These are phyloP conservation scores for Centruroides vittatus DNA, from an alignment of 1,140 invertebrate genomes.

Conservation along the genomic window DNA sequence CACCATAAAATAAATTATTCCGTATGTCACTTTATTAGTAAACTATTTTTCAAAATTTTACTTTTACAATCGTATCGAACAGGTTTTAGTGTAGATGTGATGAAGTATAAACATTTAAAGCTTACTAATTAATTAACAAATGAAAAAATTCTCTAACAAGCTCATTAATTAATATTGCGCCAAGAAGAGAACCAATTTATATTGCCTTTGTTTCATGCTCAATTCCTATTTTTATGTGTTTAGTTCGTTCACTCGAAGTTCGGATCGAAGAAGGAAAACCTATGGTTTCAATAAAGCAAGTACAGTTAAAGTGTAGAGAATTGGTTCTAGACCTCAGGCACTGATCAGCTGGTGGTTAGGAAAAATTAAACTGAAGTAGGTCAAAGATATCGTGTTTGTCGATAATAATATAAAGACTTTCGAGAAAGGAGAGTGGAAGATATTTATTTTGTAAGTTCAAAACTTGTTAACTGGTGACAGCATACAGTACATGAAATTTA, in stretches of 20 bases:
- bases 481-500: constrained; percentile 23
- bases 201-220: neutral
- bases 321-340: constrained; percentile 66
- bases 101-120: too few species aligned
- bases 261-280: constrained; percentile 61
- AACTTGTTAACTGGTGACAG: constrained; percentile 56
- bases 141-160: too few species aligned
- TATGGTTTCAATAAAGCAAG: constrained; percentile 60
- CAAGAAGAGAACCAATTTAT: too few species aligned
- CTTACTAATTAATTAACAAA: too few species aligned
- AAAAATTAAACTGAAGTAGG: constrained; percentile 39
- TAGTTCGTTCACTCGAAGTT: constrained; percentile 73
- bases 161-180: too few species aligned
- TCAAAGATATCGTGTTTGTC: neutral
- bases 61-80: constrained; percentile 3
- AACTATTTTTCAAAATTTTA: too few species aligned
- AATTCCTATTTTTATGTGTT: constrained; percentile 29
- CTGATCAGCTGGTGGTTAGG: constrained; percentile 72
- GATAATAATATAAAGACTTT: neutral
- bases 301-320: constrained; percentile 66
- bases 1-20: constrained; percentile 47
- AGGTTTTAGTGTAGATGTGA: too few species aligned
- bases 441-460: constrained; percentile 59
- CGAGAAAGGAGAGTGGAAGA: constrained; percentile 29
- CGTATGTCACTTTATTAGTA: neutral